Evolutionary conservation across 2,888 invertebrate species (phyloP).

Genomic region (Atherix ibis): DNA sequence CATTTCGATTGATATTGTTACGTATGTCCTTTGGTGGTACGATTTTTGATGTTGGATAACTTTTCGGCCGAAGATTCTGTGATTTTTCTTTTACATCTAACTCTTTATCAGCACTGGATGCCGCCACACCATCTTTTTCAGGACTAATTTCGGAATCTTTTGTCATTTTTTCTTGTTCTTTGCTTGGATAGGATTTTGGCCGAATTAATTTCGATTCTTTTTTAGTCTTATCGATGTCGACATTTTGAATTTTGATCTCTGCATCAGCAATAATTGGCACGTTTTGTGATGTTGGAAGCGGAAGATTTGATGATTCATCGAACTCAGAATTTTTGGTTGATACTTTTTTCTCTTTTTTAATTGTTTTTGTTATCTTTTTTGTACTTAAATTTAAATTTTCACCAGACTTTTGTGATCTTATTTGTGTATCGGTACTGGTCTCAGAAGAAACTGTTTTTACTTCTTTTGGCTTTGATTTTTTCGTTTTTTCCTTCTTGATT

Average conservation of each 20-base stretch:
- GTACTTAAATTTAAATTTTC: constrained; percentile 14
- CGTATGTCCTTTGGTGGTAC: constrained; percentile 27
- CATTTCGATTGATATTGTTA: constrained; percentile 19
- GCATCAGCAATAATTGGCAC: too few relatives aligned
- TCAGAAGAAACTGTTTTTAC: too few relatives aligned
- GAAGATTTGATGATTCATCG: too few relatives aligned
- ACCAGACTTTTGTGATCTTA: constrained; percentile 26
- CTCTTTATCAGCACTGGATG: too few relatives aligned
- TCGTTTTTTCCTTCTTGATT: too few relatives aligned
- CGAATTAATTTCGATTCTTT: constrained; percentile 37
- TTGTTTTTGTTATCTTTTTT: background rate
- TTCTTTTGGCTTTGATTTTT: too few relatives aligned
- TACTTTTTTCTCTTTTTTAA: too few relatives aligned
- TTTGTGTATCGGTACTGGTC: too few relatives aligned
- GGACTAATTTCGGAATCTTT: too few relatives aligned
- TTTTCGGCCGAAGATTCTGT: constrained; percentile 39
- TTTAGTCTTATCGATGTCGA: constrained; percentile 15
- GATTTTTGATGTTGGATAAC: constrained; percentile 37
- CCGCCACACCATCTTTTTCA: too few relatives aligned
- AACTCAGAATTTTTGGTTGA: too few relatives aligned
- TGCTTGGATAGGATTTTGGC: constrained; percentile 41
- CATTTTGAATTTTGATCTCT: constrained; percentile 20
- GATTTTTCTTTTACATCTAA: constrained; percentile 4
- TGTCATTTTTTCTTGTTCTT: constrained; percentile 27
- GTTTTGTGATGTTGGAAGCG: too few relatives aligned